Evolutionary conservation across 2,113 vertebrate species (phyloP).

Genomic region (Grallaria varia): DNA sequence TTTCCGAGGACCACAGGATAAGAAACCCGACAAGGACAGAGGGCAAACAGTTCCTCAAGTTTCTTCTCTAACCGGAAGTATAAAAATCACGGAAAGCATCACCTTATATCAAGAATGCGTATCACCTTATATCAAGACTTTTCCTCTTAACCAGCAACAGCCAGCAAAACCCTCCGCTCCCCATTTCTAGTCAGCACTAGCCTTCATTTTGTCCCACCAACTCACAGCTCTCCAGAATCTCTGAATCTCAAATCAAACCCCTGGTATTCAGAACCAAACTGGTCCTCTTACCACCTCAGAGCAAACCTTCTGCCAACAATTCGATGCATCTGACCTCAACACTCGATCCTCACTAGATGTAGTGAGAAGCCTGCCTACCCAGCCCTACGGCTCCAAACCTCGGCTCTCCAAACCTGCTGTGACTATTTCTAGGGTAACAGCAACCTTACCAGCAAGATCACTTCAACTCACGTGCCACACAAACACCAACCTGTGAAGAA

Average conservation of each 20-base stretch:
- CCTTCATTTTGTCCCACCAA: background rate
- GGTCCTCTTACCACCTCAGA: background rate
- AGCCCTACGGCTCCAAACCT: background rate
- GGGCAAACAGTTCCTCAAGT: background rate
- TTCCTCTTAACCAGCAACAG: background rate
- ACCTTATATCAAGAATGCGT: background rate
- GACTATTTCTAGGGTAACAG: background rate
- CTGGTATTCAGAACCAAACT: background rate
- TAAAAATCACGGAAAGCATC: background rate
- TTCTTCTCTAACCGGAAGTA: background rate
- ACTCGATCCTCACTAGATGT: background rate
- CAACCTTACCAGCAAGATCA: background rate
- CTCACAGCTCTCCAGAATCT: background rate
- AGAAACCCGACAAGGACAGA: background rate
- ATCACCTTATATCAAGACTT: background rate
- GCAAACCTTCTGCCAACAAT: background rate
- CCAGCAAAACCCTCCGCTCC: background rate
- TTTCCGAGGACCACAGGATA: background rate
- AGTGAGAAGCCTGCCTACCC: background rate
- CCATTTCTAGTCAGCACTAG: background rate
- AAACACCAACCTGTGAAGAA: background rate
- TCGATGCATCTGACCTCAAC: accelerated
- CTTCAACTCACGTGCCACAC: background rate
- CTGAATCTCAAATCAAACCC: background rate
- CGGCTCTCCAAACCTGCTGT: background rate